These are phyloP conservation scores for Drosophila baimaii DNA, from an alignment of 1,140 invertebrate species.

Conservation along the genomic window DNA sequence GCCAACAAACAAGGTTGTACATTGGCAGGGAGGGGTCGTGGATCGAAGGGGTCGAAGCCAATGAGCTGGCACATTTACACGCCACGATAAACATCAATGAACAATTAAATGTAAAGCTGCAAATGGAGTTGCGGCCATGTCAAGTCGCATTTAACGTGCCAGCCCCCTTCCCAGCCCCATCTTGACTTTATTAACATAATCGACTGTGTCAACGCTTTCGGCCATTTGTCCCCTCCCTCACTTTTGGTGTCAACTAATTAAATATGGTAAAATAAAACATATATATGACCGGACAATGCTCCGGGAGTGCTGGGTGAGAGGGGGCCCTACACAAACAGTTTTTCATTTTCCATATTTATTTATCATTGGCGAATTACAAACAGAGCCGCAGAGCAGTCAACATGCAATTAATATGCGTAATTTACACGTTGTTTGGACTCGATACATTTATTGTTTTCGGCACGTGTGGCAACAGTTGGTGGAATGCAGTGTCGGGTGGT, in stretches of 20 bases:
- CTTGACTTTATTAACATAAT: conserved; percentile 73
- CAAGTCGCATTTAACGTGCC: conserved; percentile 14
- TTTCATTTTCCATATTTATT: conserved; percentile 57
- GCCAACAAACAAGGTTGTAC: conserved; percentile 5
- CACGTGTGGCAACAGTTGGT: conserved; percentile 41
- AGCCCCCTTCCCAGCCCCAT: conserved; percentile 1
- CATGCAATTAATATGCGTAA: conserved; percentile 69
- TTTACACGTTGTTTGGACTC: conserved; percentile 49
- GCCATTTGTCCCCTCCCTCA: conserved; percentile 31
- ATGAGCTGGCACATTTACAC: conserved; percentile 64
- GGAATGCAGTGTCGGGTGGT: conserved; percentile 1
- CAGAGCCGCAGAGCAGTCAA: conserved; percentile 47
- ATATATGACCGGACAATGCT: conserved; percentile 6
- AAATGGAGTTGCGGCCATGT: conserved; percentile 35
- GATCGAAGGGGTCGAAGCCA: conserved; percentile 14
- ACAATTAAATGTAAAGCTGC: conserved; percentile 71
- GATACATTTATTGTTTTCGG: conserved; percentile 62
- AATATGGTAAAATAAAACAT: conserved; percentile 56
- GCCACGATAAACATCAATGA: conserved; percentile 69
- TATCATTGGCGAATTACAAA: conserved; percentile 45
- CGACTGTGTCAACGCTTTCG: conserved; percentile 67
- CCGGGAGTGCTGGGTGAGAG: conserved; percentile 36
- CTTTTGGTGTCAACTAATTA: conserved; percentile 65
- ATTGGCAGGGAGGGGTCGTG: no score
- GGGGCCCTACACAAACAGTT: conserved; percentile 19